Evolutionary conservation across 1,140 invertebrate genomes (phyloP).

Genomic region (Drosophila orena): DNA sequence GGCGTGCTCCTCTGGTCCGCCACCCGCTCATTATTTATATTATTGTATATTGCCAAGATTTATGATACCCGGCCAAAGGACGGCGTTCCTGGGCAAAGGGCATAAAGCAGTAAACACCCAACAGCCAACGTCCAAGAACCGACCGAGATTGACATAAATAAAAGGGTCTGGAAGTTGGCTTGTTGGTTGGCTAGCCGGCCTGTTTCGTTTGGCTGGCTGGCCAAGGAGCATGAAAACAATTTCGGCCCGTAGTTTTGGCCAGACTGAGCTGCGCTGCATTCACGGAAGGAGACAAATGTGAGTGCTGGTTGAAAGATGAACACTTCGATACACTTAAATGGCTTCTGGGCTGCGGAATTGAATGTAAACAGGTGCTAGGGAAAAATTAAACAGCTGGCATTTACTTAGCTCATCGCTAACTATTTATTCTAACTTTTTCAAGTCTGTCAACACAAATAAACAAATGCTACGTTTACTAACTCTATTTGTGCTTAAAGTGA

Average conservation of each 20-base stretch:
- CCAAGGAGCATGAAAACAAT: conserved; percentile 68
- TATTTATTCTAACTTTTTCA: neutral
- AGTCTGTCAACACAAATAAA: neutral
- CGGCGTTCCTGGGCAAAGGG: conserved; percentile 22
- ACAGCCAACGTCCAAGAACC: neutral
- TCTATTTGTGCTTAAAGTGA: neutral
- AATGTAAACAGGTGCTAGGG: neutral
- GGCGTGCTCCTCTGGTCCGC: conserved; percentile 38
- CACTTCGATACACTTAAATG: conserved; percentile 32
- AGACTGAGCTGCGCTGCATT: conserved; percentile 28
- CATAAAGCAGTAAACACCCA: conserved; percentile 20
- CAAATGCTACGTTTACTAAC: neutral
- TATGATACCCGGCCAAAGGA: conserved; percentile 28
- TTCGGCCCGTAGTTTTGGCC: conserved; percentile 34
- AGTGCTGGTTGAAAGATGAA: conserved; percentile 21
- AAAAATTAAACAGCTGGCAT: neutral
- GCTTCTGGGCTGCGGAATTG: neutral
- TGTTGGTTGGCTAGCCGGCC: conserved; percentile 9
- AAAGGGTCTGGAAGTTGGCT: conserved; percentile 46
- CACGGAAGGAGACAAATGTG: conserved; percentile 32
- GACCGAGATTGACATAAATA: conserved; percentile 75
- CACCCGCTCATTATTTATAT: conserved; percentile 71
- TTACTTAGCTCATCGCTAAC: neutral
- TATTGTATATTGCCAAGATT: conserved; percentile 19
- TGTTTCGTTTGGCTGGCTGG: conserved; percentile 43